These are phyloP conservation scores for Pungitius pungitius DNA, from an alignment of 2,113 vertebrate genomes.

Conservation along the genomic window DNA sequence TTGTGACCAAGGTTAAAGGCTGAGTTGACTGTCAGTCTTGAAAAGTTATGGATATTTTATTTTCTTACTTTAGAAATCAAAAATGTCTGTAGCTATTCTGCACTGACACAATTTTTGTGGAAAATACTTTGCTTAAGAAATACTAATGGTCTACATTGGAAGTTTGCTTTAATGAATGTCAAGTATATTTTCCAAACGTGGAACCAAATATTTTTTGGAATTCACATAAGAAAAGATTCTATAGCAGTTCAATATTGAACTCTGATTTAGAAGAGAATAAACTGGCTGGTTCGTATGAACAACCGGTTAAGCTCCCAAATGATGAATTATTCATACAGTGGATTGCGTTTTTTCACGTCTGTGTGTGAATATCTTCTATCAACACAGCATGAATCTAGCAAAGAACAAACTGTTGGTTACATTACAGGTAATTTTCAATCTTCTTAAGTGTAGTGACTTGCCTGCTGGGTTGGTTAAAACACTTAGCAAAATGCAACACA, in stretches of 20 bases:
- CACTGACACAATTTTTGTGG: not conserved
- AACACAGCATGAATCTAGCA: not conserved
- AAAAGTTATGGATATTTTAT: not conserved
- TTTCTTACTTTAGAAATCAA: not conserved
- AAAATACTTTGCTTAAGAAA: too few species aligned
- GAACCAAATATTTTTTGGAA: not conserved
- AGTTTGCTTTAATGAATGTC: not conserved
- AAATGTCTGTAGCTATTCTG: not conserved
- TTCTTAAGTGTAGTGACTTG: not conserved
- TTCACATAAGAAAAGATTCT: not conserved
- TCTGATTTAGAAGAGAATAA: not conserved
- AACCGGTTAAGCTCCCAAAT: not conserved
- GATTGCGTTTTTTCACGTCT: constrained; percentile 8
- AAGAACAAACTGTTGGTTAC: not conserved
- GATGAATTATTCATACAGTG: constrained; percentile 1
- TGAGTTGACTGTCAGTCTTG: not conserved
- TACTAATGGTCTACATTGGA: not conserved
- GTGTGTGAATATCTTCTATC: not conserved
- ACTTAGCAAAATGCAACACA: not conserved
- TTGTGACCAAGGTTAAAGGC: not conserved
- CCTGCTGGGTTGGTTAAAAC: not conserved
- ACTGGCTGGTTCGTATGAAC: not conserved
- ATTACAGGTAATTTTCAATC: not conserved
- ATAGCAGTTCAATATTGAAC: not conserved
- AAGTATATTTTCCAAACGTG: not conserved